phyloP scores from a whole-genome alignment of 1,140 invertebrate species.

The Manduca sexta region DNA sequence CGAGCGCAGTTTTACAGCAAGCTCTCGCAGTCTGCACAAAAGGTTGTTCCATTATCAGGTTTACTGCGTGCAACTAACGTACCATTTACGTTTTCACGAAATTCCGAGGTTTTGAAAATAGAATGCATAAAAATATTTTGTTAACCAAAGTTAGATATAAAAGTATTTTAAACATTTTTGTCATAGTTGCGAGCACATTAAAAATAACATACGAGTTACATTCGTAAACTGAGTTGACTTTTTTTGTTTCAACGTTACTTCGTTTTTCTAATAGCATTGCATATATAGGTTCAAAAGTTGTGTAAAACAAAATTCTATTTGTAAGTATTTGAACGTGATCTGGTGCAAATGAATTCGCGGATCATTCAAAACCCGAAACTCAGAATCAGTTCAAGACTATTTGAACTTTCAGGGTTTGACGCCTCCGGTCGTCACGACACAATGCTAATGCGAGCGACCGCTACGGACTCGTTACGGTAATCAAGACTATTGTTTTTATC shows the following conservation, averaged over 20 bases:
- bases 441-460: conserved; percentile 48
- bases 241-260: too few species aligned
- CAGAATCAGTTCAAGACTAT: too few species aligned
- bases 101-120: background rate
- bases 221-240: background rate
- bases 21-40: conserved; percentile 35
- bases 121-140: conserved; percentile 22
- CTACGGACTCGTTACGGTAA: conserved; percentile 51
- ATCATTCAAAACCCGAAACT: too few species aligned
- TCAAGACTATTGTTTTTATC: conserved; percentile 45
- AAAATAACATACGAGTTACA: background rate
- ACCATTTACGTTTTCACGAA: conserved; percentile 32
- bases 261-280: too few species aligned
- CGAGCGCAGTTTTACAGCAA: conserved; percentile 29
- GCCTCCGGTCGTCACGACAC: conserved; percentile 37
- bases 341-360: too few species aligned
- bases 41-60: conserved; percentile 46
- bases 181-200: background rate
- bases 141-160: background rate
- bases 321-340: too few species aligned
- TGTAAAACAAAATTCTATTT: too few species aligned
- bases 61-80: conserved; percentile 40
- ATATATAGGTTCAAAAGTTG: too few species aligned
- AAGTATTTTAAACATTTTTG: background rate
- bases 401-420: conserved; percentile 17